phyloP scores from a whole-genome alignment of 2,113 vertebrate genomes.

The Nycticryphes semicollaris region DNA sequence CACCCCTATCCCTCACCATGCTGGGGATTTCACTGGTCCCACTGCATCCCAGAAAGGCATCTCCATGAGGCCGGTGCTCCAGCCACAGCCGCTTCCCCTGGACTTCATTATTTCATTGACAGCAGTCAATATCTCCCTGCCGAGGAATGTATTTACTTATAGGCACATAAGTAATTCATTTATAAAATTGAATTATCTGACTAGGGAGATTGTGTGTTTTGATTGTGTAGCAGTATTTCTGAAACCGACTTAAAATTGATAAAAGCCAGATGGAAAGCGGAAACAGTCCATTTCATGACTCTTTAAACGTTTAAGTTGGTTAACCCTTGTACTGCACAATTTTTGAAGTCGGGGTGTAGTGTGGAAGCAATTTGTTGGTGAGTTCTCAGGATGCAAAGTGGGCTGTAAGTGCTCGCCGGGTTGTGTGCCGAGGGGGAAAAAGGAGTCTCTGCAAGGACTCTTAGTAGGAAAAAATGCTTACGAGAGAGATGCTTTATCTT shows the following conservation, averaged over 20 bases:
- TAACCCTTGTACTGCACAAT: slow-evolving; percentile 73
- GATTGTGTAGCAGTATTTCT: slow-evolving; percentile 76
- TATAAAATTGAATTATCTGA: slow-evolving; percentile 82
- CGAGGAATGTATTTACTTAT: slow-evolving; percentile 77
- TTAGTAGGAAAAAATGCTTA: background rate
- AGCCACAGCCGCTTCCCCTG: slow-evolving; percentile 20
- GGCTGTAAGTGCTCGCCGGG: background rate
- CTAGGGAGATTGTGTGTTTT: slow-evolving; percentile 75
- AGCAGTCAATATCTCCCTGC: slow-evolving; percentile 65
- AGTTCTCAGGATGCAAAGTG: slow-evolving; percentile 55
- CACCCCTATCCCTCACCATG: fast-evolving
- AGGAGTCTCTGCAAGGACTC: background rate
- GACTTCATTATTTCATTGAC: slow-evolving; percentile 73
- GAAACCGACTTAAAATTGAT: slow-evolving; percentile 74
- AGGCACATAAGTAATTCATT: slow-evolving; percentile 81
- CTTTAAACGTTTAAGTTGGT: slow-evolving; percentile 76
- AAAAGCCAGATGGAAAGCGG: slow-evolving; percentile 79
- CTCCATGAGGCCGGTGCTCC: background rate
- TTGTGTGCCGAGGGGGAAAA: background rate
- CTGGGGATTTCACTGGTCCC: background rate
- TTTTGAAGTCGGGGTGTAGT: slow-evolving; percentile 33
- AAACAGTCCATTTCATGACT: slow-evolving; percentile 80
- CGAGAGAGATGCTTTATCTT: fast-evolving
- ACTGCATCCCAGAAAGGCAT: background rate
- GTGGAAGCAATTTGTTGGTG: slow-evolving; percentile 76